Conservation (phyloP, 2,113 vertebrate species). For the Sturnus vulgaris region DNA sequence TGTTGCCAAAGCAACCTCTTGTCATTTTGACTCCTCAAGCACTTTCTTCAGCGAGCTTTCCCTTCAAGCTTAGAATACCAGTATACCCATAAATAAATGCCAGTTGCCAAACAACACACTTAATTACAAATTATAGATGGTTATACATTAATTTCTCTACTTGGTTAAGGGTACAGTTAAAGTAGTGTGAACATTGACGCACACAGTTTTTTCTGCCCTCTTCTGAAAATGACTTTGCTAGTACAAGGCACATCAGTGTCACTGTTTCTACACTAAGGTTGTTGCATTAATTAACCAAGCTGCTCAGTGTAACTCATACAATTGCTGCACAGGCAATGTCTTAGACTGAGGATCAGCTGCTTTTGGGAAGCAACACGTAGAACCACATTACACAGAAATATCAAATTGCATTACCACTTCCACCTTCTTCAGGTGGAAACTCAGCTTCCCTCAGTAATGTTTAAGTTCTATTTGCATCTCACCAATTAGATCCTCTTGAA, state of each 20-base stretch:
- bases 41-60: background rate
- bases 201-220: background rate
- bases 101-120: background rate
- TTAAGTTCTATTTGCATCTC: background rate
- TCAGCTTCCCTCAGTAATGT: background rate
- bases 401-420: background rate
- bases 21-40: background rate
- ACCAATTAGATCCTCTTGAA: background rate
- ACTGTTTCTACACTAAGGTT: background rate
- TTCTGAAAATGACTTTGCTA: background rate
- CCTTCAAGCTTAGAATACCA: background rate
- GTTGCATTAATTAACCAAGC: background rate
- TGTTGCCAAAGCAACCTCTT: constrained; percentile 7
- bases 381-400: background rate
- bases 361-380: background rate
- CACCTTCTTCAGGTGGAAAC: background rate
- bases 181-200: background rate
- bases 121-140: background rate
- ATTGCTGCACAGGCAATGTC: background rate
- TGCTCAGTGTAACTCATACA: background rate
- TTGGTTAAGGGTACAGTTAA: background rate
- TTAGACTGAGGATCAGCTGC: background rate
- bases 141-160: background rate
- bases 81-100: background rate
- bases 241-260: background rate